Conservation (phyloP, 2,797 vertebrate species). For the Vultur gryphus region DNA sequence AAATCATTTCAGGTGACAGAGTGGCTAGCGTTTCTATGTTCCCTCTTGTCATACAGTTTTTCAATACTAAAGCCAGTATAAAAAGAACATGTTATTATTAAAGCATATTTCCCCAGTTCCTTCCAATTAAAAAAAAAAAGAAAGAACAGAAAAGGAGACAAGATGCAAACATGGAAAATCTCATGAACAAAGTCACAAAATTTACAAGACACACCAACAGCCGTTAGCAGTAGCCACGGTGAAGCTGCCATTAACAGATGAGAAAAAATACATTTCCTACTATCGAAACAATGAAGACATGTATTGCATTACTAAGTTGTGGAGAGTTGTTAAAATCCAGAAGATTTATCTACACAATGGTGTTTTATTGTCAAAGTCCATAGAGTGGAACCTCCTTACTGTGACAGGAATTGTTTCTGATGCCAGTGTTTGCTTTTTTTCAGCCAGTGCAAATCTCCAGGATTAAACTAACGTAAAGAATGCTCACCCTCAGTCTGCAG, state of each 20-base stretch:
- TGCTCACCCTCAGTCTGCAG: background rate
- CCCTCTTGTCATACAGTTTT: background rate
- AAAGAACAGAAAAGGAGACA: background rate
- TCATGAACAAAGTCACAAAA: background rate
- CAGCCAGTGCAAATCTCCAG: background rate
- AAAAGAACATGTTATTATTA: background rate
- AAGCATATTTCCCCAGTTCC: background rate
- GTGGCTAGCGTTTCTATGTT: background rate
- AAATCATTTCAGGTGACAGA: background rate
- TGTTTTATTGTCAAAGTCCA: background rate
- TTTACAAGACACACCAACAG: background rate
- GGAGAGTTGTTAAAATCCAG: background rate
- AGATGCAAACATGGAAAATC: background rate
- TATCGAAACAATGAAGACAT: background rate
- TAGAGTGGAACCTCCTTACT: background rate
- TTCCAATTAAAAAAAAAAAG: background rate
- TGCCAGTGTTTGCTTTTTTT: background rate
- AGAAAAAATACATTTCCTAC: background rate
- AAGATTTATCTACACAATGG: background rate
- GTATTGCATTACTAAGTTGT: background rate
- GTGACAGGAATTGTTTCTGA: background rate
- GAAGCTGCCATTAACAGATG: background rate
- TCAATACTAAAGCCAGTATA: background rate
- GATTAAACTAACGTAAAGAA: background rate
- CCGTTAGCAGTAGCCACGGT: background rate